A percentile compares a stretch with the other conserved stretches of the same genome.
Evolutionary conservation across 2,113 vertebrate species (phyloP).

Genomic region (Eublepharis macularius): DNA sequence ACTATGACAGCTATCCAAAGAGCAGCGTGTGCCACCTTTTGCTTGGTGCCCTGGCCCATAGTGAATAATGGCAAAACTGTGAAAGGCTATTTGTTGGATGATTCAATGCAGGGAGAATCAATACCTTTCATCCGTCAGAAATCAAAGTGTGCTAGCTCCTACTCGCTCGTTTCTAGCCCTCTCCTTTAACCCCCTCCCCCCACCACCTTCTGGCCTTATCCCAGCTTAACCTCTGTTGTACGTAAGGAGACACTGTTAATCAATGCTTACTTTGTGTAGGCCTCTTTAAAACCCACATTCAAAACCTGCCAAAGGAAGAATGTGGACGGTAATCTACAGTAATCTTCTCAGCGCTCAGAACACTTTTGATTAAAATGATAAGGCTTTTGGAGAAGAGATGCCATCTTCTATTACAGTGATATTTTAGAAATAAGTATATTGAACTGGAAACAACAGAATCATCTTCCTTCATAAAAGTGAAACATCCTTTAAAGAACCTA

Average conservation of each 20-base stretch:
- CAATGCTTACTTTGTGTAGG: slow-evolving; percentile 61
- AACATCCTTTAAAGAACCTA: not conserved
- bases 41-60: not conserved
- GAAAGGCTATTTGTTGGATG: slow-evolving; percentile 33
- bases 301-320: slow-evolving; percentile 64
- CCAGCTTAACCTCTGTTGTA: slow-evolving; percentile 66
- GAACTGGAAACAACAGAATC: not conserved
- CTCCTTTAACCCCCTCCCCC: slow-evolving; percentile 22
- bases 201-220: slow-evolving; percentile 59
- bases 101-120: slow-evolving; percentile 38
- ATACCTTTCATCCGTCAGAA: slow-evolving; percentile 51
- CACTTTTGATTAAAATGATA: slow-evolving; percentile 57
- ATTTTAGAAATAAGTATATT: slow-evolving; percentile 29
- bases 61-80: slow-evolving; percentile 18
- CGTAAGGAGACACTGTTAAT: slow-evolving; percentile 73
- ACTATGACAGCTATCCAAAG: not conserved
- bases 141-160: slow-evolving; percentile 60
- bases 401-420: slow-evolving; percentile 42
- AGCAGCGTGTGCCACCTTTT: not conserved
- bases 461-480: slow-evolving; percentile 9
- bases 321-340: slow-evolving; percentile 58
- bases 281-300: slow-evolving; percentile 67
- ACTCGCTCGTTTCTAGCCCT: slow-evolving; percentile 3
- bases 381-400: slow-evolving; percentile 53
- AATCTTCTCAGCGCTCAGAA: slow-evolving; percentile 61